These are phyloP conservation scores for Pleuronectes platessa DNA, from an alignment of 2,113 vertebrate genomes.

Conservation along the genomic window DNA sequence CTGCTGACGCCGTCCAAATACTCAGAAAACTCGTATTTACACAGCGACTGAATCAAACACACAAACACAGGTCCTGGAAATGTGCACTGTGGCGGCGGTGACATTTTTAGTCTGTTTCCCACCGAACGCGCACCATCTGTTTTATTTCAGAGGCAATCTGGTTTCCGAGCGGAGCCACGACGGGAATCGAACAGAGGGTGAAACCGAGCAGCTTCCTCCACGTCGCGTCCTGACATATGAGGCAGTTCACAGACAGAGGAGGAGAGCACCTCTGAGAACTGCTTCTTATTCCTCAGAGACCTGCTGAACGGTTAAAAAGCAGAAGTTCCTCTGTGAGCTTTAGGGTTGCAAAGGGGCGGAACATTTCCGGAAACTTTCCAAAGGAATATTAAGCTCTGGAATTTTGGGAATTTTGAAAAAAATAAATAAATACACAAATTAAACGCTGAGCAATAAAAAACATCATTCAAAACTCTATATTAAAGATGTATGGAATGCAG, in stretches of 20 bases:
- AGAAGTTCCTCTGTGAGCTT: not conserved
- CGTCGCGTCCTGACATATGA: slow-evolving; percentile 75
- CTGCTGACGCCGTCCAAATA: slow-evolving; percentile 65
- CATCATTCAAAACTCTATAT: too few species aligned
- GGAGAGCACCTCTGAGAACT: slow-evolving; percentile 17
- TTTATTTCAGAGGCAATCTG: slow-evolving; percentile 83
- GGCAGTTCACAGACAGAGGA: slow-evolving; percentile 54
- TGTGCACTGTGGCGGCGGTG: slow-evolving; percentile 65
- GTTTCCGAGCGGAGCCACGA: slow-evolving; percentile 69
- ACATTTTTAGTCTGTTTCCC: slow-evolving; percentile 79
- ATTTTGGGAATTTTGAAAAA: too few species aligned
- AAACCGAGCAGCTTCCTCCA: slow-evolving; percentile 68
- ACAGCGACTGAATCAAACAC: slow-evolving; percentile 57
- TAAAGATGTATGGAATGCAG: too few species aligned
- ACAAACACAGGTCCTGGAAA: slow-evolving; percentile 71
- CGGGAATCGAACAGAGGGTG: slow-evolving; percentile 76
- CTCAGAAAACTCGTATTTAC: slow-evolving; percentile 73
- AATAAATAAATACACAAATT: too few species aligned
- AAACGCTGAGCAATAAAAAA: too few species aligned
- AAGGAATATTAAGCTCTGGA: too few species aligned
- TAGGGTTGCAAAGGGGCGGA: too few species aligned
- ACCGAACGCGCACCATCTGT: slow-evolving; percentile 82
- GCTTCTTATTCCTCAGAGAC: slow-evolving; percentile 48
- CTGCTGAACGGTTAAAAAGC: slow-evolving; percentile 20
- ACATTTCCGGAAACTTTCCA: too few species aligned